A percentile compares a stretch with the other conserved stretches of the same genome.
phyloP scores from a whole-genome alignment of 2,113 vertebrate species.

The Ifrita kowaldi region DNA sequence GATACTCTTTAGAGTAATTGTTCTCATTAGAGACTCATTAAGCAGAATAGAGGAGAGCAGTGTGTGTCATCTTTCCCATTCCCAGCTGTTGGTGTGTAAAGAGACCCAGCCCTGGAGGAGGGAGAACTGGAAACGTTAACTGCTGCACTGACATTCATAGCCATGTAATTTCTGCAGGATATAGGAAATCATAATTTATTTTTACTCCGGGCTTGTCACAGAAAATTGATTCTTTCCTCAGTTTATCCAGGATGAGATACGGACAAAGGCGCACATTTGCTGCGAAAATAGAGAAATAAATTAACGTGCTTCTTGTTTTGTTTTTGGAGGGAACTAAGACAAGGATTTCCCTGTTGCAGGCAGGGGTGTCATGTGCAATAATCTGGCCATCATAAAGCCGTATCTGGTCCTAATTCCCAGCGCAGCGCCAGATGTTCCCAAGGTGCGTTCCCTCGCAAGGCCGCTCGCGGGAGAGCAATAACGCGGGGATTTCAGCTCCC shows the following conservation, averaged over 20 bases:
- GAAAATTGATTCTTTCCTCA: constrained; percentile 16
- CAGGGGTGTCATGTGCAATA: background rate
- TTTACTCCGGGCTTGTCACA: background rate
- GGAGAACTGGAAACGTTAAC: background rate
- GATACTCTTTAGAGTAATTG: background rate
- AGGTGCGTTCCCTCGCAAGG: background rate
- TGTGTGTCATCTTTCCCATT: background rate
- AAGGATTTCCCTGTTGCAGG: constrained; percentile 18
- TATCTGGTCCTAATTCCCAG: constrained; percentile 63
- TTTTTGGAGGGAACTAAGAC: background rate
- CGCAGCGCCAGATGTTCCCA: constrained; percentile 58
- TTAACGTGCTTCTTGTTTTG: background rate
- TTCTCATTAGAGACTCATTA: background rate
- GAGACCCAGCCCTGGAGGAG: background rate
- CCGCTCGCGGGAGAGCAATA: background rate
- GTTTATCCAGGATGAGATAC: background rate
- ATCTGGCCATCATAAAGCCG: constrained; percentile 12
- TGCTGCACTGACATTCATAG: background rate
- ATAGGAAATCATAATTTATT: background rate
- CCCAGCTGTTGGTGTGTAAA: background rate
- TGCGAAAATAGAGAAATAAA: background rate
- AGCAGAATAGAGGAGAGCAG: background rate
- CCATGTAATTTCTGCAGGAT: background rate
- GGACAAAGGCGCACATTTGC: background rate
- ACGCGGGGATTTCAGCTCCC: background rate